Conservation (phyloP, 2,797 vertebrate genomes). For the Poecilia wingei region DNA sequence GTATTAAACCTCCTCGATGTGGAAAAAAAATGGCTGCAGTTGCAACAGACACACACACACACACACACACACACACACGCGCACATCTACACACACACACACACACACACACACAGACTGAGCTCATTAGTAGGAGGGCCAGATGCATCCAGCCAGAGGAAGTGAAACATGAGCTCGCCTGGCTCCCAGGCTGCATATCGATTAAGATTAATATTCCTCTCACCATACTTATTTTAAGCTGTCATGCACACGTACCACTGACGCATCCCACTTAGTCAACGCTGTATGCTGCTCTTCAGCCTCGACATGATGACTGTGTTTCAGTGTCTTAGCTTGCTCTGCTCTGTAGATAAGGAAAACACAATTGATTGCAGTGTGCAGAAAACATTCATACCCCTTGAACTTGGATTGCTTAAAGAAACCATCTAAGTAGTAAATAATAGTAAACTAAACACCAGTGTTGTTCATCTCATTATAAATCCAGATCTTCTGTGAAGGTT, state of each 20-base stretch:
- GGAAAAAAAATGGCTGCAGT: background rate
- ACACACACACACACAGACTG: background rate
- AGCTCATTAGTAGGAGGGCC: background rate
- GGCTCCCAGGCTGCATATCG: slow-evolving; percentile 11
- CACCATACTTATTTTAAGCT: slow-evolving; percentile 16
- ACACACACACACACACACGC: too few relatives aligned
- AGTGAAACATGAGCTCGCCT: slow-evolving; percentile 13
- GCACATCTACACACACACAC: too few relatives aligned
- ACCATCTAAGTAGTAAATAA: background rate
- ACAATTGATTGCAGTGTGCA: background rate
- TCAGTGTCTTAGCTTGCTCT: slow-evolving; percentile 33
- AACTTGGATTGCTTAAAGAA: background rate
- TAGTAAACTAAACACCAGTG: background rate
- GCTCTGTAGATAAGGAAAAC: slow-evolving; percentile 6
- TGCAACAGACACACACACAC: background rate
- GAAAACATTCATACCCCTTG: background rate
- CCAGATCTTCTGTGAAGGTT: background rate
- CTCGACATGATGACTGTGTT: slow-evolving; percentile 43
- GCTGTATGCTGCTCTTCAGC: slow-evolving; percentile 32
- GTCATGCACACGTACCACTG: slow-evolving; percentile 22
- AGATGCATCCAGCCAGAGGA: slow-evolving; percentile 14
- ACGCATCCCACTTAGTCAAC: slow-evolving; percentile 44
- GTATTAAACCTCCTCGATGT: background rate
- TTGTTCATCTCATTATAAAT: background rate
- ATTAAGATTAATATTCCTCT: slow-evolving; percentile 15